Evolutionary conservation across 2,888 invertebrate genomes (phyloP), one percentile per base, ranked within the genome.

Genomic region (Mythimna ferrago): DNA sequence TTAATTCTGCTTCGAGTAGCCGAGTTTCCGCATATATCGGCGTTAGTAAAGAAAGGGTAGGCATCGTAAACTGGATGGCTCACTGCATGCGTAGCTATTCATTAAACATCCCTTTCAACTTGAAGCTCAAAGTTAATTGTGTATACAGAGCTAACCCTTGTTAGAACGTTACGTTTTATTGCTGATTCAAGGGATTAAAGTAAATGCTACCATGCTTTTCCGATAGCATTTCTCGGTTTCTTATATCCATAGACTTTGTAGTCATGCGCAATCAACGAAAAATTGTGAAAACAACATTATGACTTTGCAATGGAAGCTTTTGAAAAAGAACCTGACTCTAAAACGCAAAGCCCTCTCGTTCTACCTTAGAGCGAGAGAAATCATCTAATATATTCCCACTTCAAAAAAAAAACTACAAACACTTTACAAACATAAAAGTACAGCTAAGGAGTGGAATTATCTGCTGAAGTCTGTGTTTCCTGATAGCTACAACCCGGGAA

Each of bases 51-150:
- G 16, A 19, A 48, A 48, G 48, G 48, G 56, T 32, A 57, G 14
- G 56, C 26, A 57, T 63, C 57, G 57, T 79, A 53, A 71, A 53
- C 32, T 16, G 10, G 62, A 57, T 19, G 44, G 72, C 35, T 79
- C 26, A 61, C 16, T 79, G 35, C 53, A 63, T 48, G 26, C 44
- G 57, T 58, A 78, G 48, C 41, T 76, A 68, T 75, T 79, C 73
- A 35, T 56, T 64, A 54, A 48, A 54, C 48, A 54, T 21, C 81
- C 66, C 35, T 75, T 54, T 51, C 41, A 81, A 54, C 60, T 75
- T 44, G 58, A 71, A 61, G 76, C 75, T 78, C 72, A 73, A 76
- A 81, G 64, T 84, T 88, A 84, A 87, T 87, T 84, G 83, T 75
- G 74, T 86, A 80, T 67, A 70, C 79, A 71, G 70, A 68, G 48